Base-by-base conservation (phyloP, 2,888 invertebrate species). In the Cerastoderma edule region DNA sequence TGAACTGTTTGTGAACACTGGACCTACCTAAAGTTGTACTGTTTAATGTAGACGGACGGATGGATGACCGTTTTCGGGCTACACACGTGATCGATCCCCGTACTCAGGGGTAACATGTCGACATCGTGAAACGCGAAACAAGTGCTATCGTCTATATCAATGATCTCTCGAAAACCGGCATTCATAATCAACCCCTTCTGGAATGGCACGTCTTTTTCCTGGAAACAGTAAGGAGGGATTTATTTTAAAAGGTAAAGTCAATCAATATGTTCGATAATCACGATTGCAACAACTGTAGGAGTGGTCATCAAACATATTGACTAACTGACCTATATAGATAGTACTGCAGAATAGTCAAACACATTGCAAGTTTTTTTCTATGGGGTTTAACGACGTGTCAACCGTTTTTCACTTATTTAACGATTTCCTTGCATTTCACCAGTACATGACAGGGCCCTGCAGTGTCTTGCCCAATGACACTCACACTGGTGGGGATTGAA, bases 41-140 rank as follows among this genome's bases (percentile, higher is more conserved):
- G 57, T 57, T 57, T 57, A 2, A 57, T 57, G n/a, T 57, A 57
- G 28, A 57, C 57, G 4, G 57, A 57, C 6, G 57, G 57, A n/a
- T 57, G 57, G 2, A 57, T 32, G n/a, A 57, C n/a, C 0, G 57
- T 57, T 32, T 57, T 57, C n/a, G 57, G 32, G 33, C 33, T 32
- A 6, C 57, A 57, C n/a, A 57, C 30, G 33, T 57, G 57, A 22
- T 30, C 22, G 3, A 57, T 28, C 19, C 57, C 57, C 33, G 32
- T 57, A 22, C 39, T 60, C n/a, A 60, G 27, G 3, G 60, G 60
- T 39, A 60, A 24, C 60, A 60, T 60, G 33, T 60, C 60, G 27
- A 60, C 60, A 27, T 60, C 60, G 24, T 60, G 60, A 39, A 60
- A 60, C 10, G 39, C 39, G 24, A n/a, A 35, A 60, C 60, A 60